These are phyloP conservation scores for Spodoptera littoralis DNA, from an alignment of 2,888 invertebrate genomes.

Conservation along the genomic window DNA sequence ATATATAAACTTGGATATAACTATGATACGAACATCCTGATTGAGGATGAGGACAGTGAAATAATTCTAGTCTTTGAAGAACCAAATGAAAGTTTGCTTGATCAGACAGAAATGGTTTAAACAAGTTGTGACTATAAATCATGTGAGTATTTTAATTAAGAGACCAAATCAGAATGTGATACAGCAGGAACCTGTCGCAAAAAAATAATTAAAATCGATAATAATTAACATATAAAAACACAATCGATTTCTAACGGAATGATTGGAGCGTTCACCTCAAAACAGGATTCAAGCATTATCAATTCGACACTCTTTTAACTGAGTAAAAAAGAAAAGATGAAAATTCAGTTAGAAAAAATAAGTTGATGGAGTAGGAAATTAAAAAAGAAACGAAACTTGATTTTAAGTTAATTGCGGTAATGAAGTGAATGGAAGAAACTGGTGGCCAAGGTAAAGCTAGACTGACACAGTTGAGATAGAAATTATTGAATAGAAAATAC, in stretches of 20 bases:
- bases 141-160: conserved; percentile 1
- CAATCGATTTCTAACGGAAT: conserved; percentile 44
- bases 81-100: conserved; percentile 7
- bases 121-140: conserved; percentile 26
- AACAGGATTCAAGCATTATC: conserved; percentile 48
- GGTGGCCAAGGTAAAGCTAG: no score
- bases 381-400: neutral
- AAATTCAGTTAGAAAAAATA: conserved; percentile 3
- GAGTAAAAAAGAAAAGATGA: conserved; percentile 13
- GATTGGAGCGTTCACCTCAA: conserved; percentile 45
- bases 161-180: conserved; percentile 10
- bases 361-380: neutral
- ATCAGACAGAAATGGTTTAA: neutral
- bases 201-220: conserved; percentile 14
- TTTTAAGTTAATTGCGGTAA: neutral
- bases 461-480: no score
- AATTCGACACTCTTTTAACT: conserved; percentile 29
- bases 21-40: conserved; percentile 1
- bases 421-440: no score
- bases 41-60: no score
- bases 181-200: conserved; percentile 14
- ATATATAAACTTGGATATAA: no score
- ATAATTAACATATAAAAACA: conserved; percentile 38
- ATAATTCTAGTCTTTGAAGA: no score
- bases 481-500: no score